Evolutionary conservation across 2,113 vertebrate species (phyloP).

Genomic region (Hypocryptadius cinnamomeus): DNA sequence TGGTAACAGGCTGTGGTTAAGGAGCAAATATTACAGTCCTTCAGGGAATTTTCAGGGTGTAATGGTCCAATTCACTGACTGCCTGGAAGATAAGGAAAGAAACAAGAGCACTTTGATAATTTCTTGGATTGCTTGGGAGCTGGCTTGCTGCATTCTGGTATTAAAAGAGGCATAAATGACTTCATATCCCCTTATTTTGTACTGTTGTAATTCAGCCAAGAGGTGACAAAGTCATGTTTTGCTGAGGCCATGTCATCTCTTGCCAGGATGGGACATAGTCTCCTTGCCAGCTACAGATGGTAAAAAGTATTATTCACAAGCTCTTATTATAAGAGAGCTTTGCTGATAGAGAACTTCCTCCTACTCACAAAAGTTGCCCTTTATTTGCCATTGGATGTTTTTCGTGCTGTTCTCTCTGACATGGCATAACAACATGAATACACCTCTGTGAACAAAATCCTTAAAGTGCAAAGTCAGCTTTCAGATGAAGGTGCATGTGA

Average conservation of each 20-base stretch:
- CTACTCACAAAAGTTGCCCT: background rate
- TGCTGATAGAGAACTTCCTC: background rate
- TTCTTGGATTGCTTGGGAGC: background rate
- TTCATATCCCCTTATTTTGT: slow-evolving; percentile 32
- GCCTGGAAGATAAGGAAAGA: background rate
- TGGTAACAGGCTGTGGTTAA: background rate
- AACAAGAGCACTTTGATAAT: slow-evolving; percentile 12
- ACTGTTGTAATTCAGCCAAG: slow-evolving; percentile 34
- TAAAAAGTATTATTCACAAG: slow-evolving; percentile 26
- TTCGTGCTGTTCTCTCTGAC: background rate
- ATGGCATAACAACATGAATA: background rate
- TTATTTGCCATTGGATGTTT: background rate
- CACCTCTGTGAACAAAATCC: background rate
- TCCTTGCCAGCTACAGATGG: slow-evolving; percentile 14
- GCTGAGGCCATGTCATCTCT: background rate
- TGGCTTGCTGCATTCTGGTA: background rate
- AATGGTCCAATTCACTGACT: background rate
- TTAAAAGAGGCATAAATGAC: slow-evolving; percentile 8
- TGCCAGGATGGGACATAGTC: slow-evolving; percentile 2
- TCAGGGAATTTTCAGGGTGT: background rate
- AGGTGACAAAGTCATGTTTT: slow-evolving; percentile 33
- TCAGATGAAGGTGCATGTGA: accelerated
- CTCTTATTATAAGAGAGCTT: background rate
- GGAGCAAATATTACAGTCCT: background rate
- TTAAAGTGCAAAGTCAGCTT: background rate